Percentiles rank a stretch among this genome's conserved stretches.
Conservation (phyloP, 2,797 vertebrate species). For the Sebastes steindachneri region DNA sequence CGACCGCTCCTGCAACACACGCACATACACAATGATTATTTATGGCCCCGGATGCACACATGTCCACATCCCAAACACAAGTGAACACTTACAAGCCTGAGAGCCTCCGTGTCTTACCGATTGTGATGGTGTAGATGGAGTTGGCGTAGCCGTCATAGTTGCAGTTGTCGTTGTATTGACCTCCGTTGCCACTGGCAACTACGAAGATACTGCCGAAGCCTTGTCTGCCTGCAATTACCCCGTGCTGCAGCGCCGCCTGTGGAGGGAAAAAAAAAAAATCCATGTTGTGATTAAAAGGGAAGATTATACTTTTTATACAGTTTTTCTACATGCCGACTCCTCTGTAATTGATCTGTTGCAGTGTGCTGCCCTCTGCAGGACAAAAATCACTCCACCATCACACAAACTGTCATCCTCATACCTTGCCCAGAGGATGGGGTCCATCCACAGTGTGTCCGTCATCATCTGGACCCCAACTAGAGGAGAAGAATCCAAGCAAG, state of each 20-base stretch:
- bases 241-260: slow-evolving; percentile 95
- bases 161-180: slow-evolving; percentile 94
- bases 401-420: slow-evolving; percentile 43
- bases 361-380: slow-evolving; percentile 70
- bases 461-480: slow-evolving; percentile 98
- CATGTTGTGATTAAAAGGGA: background rate
- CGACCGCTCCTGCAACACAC: slow-evolving; percentile 88
- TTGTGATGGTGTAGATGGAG: slow-evolving; percentile 97
- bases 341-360: background rate
- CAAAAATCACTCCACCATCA: background rate
- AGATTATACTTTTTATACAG: background rate
- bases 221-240: slow-evolving; percentile 92
- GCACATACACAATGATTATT: slow-evolving; percentile 1
- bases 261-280: background rate
- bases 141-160: slow-evolving; percentile 98
- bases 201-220: slow-evolving; percentile 98
- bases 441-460: slow-evolving; percentile 97
- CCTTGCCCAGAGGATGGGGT: slow-evolving; percentile 96
- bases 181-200: slow-evolving; percentile 97
- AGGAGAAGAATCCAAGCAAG: background rate
- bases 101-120: slow-evolving; percentile 83
- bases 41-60: background rate
- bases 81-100: background rate
- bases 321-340: background rate
- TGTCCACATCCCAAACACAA: background rate